These are phyloP conservation scores for Halisarca cf. caerulea DNA, from an alignment of 37 sponge, comb jelly and placozoan species.

Conservation along the genomic window DNA sequence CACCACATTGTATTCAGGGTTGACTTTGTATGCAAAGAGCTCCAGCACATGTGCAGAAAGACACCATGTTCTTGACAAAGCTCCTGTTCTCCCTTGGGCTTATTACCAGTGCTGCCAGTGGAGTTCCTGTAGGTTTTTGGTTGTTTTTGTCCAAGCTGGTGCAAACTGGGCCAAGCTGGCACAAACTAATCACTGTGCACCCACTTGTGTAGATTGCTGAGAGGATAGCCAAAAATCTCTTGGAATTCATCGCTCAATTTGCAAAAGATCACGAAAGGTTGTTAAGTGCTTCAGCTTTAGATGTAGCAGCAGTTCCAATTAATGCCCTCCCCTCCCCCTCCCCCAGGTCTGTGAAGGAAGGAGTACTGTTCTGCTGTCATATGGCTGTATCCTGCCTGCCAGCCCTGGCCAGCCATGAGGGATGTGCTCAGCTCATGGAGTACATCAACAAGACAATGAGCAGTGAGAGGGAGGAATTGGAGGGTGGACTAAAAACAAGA, in stretches of 20 bases:
- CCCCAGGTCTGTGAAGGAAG: slow-evolving; percentile 2
- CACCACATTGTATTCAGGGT: neutral
- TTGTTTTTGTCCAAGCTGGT: no score
- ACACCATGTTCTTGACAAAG: neutral
- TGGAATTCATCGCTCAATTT: slow-evolving; percentile 11
- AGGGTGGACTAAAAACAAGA: no score
- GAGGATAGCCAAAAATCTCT: neutral
- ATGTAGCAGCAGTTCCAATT: neutral
- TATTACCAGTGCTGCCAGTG: neutral
- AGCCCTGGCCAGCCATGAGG: no score
- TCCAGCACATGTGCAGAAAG: neutral
- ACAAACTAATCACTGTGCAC: no score
- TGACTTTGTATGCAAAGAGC: neutral
- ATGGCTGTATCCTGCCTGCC: neutral
- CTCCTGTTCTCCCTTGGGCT: neutral
- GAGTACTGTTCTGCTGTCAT: slow-evolving; percentile 1
- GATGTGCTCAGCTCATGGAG: no score
- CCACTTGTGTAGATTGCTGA: neutral
- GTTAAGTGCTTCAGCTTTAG: neutral
- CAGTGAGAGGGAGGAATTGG: no score
- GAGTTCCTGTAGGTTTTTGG: neutral
- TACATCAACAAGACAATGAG: no score
- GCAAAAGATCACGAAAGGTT: neutral
- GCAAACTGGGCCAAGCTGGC: no score
- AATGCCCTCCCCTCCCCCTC: neutral